A percentile compares a stretch with the other conserved stretches of the same genome.
These are phyloP conservation scores for Lepidurus couesii DNA, from an alignment of 1,140 invertebrate species.

Conservation along the genomic window DNA sequence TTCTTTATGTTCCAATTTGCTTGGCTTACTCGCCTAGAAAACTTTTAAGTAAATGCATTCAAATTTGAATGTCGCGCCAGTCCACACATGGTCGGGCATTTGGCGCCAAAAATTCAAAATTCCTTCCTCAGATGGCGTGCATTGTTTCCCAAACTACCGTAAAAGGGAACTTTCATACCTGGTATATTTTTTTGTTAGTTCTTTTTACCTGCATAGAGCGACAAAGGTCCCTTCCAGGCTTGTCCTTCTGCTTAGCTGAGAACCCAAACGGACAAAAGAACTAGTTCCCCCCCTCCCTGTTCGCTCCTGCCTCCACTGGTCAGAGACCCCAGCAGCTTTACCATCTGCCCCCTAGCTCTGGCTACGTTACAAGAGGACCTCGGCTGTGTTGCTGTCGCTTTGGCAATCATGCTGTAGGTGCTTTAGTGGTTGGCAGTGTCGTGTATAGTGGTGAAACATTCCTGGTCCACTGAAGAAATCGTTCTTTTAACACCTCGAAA, in stretches of 20 bases:
- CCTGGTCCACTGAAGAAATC: background rate
- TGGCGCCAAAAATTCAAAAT: no score
- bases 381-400: background rate
- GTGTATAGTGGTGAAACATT: background rate
- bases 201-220: constrained; percentile 4
- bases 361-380: background rate
- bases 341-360: constrained; percentile 13
- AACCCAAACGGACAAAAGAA: background rate
- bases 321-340: background rate
- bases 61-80: no score
- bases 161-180: background rate
- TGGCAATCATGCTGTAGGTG: constrained; percentile 10
- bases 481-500: background rate
- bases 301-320: background rate
- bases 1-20: no score
- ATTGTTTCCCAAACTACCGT: no score
- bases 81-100: no score
- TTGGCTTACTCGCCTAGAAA: no score
- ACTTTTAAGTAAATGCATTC: no score
- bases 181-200: background rate
- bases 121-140: no score
- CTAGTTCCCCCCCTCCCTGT: background rate
- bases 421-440: background rate
- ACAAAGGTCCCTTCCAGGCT: background rate
- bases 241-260: background rate